Evolutionary conservation across 2,888 invertebrate species (phyloP), one percentile per base, ranked within the genome.

Genomic region (Eristalis tenax): DNA sequence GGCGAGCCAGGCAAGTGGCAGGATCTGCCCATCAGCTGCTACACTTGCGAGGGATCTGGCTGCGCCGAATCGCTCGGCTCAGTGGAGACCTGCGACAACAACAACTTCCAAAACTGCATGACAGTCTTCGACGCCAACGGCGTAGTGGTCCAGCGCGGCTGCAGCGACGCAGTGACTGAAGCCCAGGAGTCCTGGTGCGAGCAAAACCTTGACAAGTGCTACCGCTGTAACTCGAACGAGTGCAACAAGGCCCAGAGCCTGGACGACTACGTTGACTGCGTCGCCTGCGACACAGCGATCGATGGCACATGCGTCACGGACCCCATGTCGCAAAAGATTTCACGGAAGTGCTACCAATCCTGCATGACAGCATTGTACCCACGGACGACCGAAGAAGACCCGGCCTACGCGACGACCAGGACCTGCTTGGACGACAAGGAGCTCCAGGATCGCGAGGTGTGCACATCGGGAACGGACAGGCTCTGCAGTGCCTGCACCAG

Each of bases 1-100:
- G 92, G 92, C 0, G 40, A 83, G 1, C 92, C 92, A 0, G 92
- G 93, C 2, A 82, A 38, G 3, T 92, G 92, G 92, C 92, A 92
- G 57, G 80, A 89, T 26, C 66, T 90, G 0, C 92, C 92, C 4
- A 89, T 92, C 13, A 89, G 82, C 35, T 92, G 92, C 15, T 75
- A 89, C 0, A 83, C 82, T 15, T 92, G 92, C 73, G 66, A 86
- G 6, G 90, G 85, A 6, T 89, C 77, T 3, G 77, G 76, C 0
- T 89, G 89, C 0, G 91, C 90, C 18, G 66, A 70, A 0, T 28
- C 81, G 0, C 65, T 78, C 4, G 88, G 82, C 2, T 0, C 26
- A 0, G 74, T 89, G 0, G 75, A 89, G 13, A 23, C 74, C 1
- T 92, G 92, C 65, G 26, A 50, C 3, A 89, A 89, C 38, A 89